Evolutionary conservation across 2,113 vertebrate species (phyloP), one percentile per base, ranked within the genome.

Genomic region (Rallus limicola): DNA sequence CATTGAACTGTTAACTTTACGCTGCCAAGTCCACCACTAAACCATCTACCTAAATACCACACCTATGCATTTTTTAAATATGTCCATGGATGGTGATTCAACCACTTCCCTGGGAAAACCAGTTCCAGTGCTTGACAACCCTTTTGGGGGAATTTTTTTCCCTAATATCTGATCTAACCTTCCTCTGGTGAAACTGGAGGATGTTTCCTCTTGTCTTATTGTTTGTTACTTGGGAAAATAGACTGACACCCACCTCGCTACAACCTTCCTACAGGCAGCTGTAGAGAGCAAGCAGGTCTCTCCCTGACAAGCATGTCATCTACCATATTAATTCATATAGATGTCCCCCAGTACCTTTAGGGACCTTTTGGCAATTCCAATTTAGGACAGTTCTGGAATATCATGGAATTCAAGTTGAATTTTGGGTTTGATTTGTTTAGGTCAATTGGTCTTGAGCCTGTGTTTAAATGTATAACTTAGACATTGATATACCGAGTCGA

Each of bases 1-100:
- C 8, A 44, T 36, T 0, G 0, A 56, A 77, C 52, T 5, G 5
- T 53, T 53, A 53, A 53, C 52, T 26, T 53, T 26, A 7, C n/a
- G 26, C 15, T 68, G 13, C 8, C 6, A 70, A 68, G 15, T 25
- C 20, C 52, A 31, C 36, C 20, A 46, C 10, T 55, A 67, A 63
- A 38, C 15, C 29, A 33, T 8, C 5, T 80, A 23, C 17, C 8
- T 14, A 28, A 50, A 6, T 4, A 5, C 18, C 31, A 50, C 25
- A 52, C 26, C 19, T 28, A 28, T 6, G 28, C 0, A 0, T 28
- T 60, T 69, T 53, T 46, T 11, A 46, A 74, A 42, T 77, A 28
- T 14, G 3, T 42, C 14, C 23, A 53, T 33, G 14, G 13, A 16
- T n/a, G 15, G 19, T 65, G 44, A 36, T 28, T 28, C 46, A 28